Evolutionary conservation across 1,140 invertebrate species (phyloP).

Genomic region (Rhopalosiphum maidis): DNA sequence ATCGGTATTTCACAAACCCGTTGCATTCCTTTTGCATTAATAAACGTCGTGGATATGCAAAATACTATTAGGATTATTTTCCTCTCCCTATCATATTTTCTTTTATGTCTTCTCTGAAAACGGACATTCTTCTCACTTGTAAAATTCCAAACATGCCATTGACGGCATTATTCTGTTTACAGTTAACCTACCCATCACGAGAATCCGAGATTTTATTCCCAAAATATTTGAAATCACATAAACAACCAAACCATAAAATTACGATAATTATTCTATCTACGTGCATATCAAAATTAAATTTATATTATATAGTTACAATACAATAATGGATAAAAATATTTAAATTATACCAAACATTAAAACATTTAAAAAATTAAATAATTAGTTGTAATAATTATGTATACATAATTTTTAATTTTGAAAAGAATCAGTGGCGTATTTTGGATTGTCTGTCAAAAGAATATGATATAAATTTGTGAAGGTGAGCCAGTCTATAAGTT

Average conservation of each 20-base stretch:
- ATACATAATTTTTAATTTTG: not conserved
- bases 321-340: not conserved
- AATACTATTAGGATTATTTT: constrained; percentile 35
- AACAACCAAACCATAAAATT: not conserved
- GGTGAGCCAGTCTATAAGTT: not conserved
- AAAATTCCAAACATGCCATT: constrained; percentile 37
- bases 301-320: not conserved
- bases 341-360: not conserved
- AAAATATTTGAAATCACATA: not conserved
- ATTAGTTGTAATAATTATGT: not conserved
- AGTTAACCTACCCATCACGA: not conserved
- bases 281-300: not conserved
- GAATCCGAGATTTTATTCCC: not conserved
- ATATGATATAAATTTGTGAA: too few relatives aligned
- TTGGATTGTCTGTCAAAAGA: too few relatives aligned
- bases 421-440: too few relatives aligned
- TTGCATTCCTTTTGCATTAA: not conserved
- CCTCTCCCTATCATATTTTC: constrained; percentile 11
- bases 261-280: not conserved
- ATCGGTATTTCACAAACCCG: not conserved
- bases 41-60: not conserved
- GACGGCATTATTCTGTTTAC: not conserved
- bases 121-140: constrained; percentile 40
- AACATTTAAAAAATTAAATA: not conserved
- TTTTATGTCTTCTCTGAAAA: constrained; percentile 20